Evolutionary conservation across 2,797 vertebrate species (phyloP), one percentile per base, ranked within the genome.

Genomic region (Syngnathus rostellatus): DNA sequence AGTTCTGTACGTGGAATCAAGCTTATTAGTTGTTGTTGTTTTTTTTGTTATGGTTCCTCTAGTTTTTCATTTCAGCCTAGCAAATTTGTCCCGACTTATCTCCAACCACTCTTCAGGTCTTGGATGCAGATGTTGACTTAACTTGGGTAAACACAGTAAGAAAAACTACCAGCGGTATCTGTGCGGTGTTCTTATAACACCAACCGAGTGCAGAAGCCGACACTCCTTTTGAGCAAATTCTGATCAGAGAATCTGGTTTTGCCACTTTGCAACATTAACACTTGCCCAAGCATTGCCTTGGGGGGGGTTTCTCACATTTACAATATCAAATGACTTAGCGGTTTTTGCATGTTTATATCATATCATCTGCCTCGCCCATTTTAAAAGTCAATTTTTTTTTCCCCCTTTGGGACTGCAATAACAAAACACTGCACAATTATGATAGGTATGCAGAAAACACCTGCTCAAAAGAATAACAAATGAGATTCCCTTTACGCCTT

Each of bases 81-180:
- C 2, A 10, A 21, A 3, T 37, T 58, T 58, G 31, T 37, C 55
- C 55, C 14, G 38, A 12, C 7, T 37, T 17, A 17, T 37, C 55
- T 17, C 7, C 55, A 8, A 12, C 16, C 1, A 0, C 4, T 50
- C 43, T 72, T 37, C 69, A 68, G 2, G 12, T 25, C 31, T 10
- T 31, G 11, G 43, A 39, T n/a, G 2, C n/a, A 25, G 59, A 57
- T 16, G 31, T 53, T 45, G 37, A 50, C 53, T 10, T 60, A 76
- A 75, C 53, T 40, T 60, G 50, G 55, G 67, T 46, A 76, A 76
- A 76, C 66, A 79, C 63, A 61, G 58, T 48, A 12, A 38, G 37
- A 40, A 39, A 69, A 75, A 68, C 37, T 41, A 62, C 53, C 59
- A 62, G n/a, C 21, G 43, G 12, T 61, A 68, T 54, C 73, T 69